Base-by-base conservation (phyloP, 2,113 vertebrate genomes). In the Leptocoma aspasia region DNA sequence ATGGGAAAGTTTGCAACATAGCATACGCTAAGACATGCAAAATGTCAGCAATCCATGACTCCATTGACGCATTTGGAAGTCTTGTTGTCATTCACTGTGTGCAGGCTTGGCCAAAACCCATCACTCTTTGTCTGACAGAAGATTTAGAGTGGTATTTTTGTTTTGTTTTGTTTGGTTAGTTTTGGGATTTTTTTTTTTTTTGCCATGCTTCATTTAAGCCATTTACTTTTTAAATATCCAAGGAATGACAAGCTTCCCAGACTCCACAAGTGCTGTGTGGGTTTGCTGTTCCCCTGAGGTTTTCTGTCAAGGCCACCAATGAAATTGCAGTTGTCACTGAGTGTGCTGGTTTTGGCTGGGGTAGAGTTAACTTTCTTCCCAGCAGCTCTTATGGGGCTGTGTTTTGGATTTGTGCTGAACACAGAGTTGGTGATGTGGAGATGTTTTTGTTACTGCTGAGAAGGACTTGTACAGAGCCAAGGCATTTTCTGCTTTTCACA, bases 161-260 rank as follows among this genome's bases (percentile, higher is more conserved):
- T 11, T n/a, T 22, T 33, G 7, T 6, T 31, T 24, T 20, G 19
- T 7, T 24, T 47, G 49, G 31, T 47, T 44, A 4, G 9, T 27
- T 45, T 73, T 7, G 33, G 10, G 8, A 20, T 41, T 70, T 19
- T 20, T 47, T 66, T 47, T 54, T 39, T 35, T 31, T 61, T 64
- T 23, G 31, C 39, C 37, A 53, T 0, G 1, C 10, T 63, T 28
- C 4, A 2, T 45, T 52, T 37, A 76, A 53, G 14, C 0, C 0
- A 65, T 72, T 83, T 59, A 8, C 44, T 77, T 86, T 71, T 82
- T 54, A 71, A 47, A 45, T 52, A 79, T 42, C 47, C 16, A 44
- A 63, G 42, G 49, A 88, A 60, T 8, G 15, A 14, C 33, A 50
- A 59, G 20, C 26, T 75, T 71, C 39, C 73, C 50, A 33, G 76